phyloP scores from a whole-genome alignment of 2,113 vertebrate genomes.

The Indri indri region DNA sequence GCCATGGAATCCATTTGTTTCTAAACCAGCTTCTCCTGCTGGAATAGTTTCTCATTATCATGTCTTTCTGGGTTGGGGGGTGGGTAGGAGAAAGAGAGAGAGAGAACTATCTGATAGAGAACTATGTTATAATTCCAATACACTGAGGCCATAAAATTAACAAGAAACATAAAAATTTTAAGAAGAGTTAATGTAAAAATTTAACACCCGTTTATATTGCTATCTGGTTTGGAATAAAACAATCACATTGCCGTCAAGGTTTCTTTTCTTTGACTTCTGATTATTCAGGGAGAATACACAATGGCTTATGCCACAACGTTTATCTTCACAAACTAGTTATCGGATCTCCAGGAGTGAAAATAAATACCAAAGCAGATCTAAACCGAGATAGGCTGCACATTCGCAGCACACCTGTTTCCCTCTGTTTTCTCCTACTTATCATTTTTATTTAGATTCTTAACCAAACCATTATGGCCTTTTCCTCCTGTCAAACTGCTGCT shows the following conservation, averaged over 20 bases:
- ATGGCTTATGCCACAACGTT: slow-evolving; percentile 29
- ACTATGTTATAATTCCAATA: slow-evolving; percentile 72
- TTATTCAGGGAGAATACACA: slow-evolving; percentile 69
- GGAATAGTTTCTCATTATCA: slow-evolving; percentile 89
- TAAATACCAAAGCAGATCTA: slow-evolving; percentile 65
- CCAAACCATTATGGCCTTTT: slow-evolving; percentile 32
- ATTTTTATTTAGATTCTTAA: slow-evolving; percentile 65
- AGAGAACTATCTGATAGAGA: slow-evolving; percentile 66
- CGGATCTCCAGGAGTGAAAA: slow-evolving; percentile 68
- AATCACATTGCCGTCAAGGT: slow-evolving; percentile 12
- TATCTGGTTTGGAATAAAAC: slow-evolving; percentile 54
- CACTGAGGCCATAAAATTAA: slow-evolving; percentile 62
- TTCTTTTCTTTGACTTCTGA: slow-evolving; percentile 60
- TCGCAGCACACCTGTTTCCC: slow-evolving; percentile 16
- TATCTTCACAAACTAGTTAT: slow-evolving; percentile 60
- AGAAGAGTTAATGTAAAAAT: slow-evolving; percentile 45
- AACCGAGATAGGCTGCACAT: neutral
- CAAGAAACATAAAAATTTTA: slow-evolving; percentile 80
- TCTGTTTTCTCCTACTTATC: slow-evolving; percentile 41
- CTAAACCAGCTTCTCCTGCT: slow-evolving; percentile 89
- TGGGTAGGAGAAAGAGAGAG: neutral
- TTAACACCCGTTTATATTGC: slow-evolving; percentile 47
- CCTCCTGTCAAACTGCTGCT: neutral
- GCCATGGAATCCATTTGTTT: slow-evolving; percentile 89
- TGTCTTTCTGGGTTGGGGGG: slow-evolving; percentile 69